Base-by-base conservation (phyloP, 2,113 vertebrate species). In the Menidia beryllina region DNA sequence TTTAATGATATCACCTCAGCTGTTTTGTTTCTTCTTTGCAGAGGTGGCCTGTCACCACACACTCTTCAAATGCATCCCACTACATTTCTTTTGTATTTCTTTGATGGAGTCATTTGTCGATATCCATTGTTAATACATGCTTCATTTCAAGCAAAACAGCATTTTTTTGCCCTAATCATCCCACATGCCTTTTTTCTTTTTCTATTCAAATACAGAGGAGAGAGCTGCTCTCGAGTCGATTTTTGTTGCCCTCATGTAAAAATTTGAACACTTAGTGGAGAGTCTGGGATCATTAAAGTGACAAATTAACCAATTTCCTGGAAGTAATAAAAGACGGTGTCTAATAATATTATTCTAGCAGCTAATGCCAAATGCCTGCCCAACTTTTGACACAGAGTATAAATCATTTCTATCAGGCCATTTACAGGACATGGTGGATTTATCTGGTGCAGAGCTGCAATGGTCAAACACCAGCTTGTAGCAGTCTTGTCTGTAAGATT, bases 341-440 rank as follows among this genome's bases (percentile, higher is more conserved):
- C 27, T 59, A 58, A 61, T 69, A 69, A 24, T 69, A 69, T 73
- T 3, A 69, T 67, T 79, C 41, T n/a, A n/a, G n/a, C n/a, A n/a
- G n/a, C 48, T 59, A 30, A 75, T 53, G 43, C 73, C 26, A 59
- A 39, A 34, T 34, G 30, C 30, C 30, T 34, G 7, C 7, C 30
- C 24, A 41, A 53, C 63, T 48, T 67, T 36, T 70, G 68, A 79
- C 68, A 77, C 26, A 0, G 13, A 25, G 11, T 20, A 48, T 48
- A 7, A 36, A 7, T 55, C 38, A 20, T 5, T 55, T 75, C 79
- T 26, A 63, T 75, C 14, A 62, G 49, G 53, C 15, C n/a, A 4
- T 52, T 48, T 60, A 43, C n/a, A 49, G 20, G 5, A 59, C 34
- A 2, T 23, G 34, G 54, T 67, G 0, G 0, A 58, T 72, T 14